Evolutionary conservation across 2,888 invertebrate genomes (phyloP).

Genomic region (Flexamia atlantica): DNA sequence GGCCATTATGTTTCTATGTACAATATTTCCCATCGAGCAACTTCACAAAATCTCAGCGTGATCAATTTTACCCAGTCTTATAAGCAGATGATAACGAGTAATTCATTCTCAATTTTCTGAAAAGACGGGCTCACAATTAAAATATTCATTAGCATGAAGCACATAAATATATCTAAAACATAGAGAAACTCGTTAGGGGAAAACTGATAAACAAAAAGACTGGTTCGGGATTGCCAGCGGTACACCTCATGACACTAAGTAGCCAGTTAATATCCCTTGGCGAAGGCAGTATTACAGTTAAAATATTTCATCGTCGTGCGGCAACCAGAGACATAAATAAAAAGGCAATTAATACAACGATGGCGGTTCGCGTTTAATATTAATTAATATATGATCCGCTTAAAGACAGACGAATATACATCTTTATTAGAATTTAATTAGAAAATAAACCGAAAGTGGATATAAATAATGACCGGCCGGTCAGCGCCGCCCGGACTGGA

Average conservation of each 20-base stretch:
- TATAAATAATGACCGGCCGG: constrained; percentile 41
- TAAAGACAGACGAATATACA: constrained; percentile 50
- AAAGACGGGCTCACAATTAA: too few species aligned
- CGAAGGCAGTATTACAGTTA: constrained; percentile 26
- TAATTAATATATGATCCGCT: constrained; percentile 53
- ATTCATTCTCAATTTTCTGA: too few species aligned
- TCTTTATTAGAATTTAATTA: constrained; percentile 54
- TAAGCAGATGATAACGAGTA: too few species aligned
- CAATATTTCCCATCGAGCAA: too few species aligned
- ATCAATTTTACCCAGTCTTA: too few species aligned
- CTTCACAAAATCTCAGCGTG: too few species aligned
- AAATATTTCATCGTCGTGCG: constrained; percentile 36
- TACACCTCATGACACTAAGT: constrained; percentile 20
- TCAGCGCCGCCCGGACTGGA: background rate
- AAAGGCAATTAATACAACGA: constrained; percentile 35
- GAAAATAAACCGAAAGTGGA: constrained; percentile 48
- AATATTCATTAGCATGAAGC: too few species aligned
- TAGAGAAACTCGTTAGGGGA: background rate
- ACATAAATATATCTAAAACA: too few species aligned
- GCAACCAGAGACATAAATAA: constrained; percentile 46
- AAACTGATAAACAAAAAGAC: background rate
- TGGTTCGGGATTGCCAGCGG: background rate
- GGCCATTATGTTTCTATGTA: too few species aligned
- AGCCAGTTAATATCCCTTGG: background rate
- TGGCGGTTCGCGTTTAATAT: constrained; percentile 32